These are phyloP conservation scores for Decapterus maruadsi DNA, from an alignment of 2,797 vertebrate species.

Conservation along the genomic window DNA sequence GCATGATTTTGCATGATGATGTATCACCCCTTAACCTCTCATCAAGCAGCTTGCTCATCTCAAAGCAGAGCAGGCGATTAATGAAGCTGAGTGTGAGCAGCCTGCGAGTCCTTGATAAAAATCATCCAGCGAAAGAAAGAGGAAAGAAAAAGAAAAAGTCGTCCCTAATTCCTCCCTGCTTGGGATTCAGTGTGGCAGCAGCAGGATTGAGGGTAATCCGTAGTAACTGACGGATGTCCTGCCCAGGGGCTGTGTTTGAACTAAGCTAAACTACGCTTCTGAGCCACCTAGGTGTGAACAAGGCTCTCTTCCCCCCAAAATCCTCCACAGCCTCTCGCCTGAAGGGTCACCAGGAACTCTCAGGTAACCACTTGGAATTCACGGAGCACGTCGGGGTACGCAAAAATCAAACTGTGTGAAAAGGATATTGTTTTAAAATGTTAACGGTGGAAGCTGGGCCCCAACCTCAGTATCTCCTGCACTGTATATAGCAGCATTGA, in stretches of 20 bases:
- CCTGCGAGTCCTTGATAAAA: background rate
- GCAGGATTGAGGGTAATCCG: conserved; percentile 58
- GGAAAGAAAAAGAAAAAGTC: background rate
- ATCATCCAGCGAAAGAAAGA: background rate
- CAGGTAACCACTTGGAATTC: conserved; percentile 39
- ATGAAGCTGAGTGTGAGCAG: background rate
- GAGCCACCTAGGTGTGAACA: conserved; percentile 49
- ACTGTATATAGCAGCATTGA: too few relatives aligned
- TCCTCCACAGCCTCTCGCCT: background rate
- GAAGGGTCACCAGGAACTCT: conserved; percentile 29
- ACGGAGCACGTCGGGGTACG: conserved; percentile 4
- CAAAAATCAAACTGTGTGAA: conserved; percentile 33
- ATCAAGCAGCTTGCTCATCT: background rate
- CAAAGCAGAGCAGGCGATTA: background rate
- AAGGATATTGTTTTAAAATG: conserved; percentile 35
- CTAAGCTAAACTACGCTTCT: conserved; percentile 59
- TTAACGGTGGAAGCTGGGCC: conserved; percentile 12
- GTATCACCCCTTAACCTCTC: background rate
- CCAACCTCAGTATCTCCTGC: too few relatives aligned
- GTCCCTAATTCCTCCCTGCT: conserved; percentile 5
- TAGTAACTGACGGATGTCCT: conserved; percentile 46
- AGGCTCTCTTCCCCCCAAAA: conserved; percentile 26
- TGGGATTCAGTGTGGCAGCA: conserved; percentile 46
- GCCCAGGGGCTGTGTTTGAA: conserved; percentile 46
- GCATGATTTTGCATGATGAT: conserved; percentile 17